Evolutionary conservation across 2,113 vertebrate species (phyloP), one percentile per base, ranked within the genome.

Genomic region (Tretioscincus oriximinensis): DNA sequence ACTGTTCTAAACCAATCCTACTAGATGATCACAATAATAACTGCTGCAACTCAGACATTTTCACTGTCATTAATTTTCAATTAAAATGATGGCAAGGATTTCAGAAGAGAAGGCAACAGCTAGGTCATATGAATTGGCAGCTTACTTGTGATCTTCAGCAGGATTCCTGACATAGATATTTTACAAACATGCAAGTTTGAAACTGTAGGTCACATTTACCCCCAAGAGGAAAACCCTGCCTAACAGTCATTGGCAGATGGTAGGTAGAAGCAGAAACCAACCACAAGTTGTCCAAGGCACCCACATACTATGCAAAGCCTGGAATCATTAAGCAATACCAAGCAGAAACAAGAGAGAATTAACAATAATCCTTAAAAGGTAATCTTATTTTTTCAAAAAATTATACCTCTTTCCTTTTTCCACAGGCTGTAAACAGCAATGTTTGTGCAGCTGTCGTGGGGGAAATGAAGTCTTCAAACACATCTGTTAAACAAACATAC

Each of bases 391-490:
- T n/a, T n/a, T n/a, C n/a, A n/a, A 24, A 58, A 58, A 51, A 58
- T 84, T 94, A 89, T 88, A 98, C 98, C 95, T 99, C 98, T 97
- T 99, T 99, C 87, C 98, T 97, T 94, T 99, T 99, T 95, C 97
- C 99, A 94, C 98, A 99, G 1, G 98, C 97, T 78, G 98, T 99
- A 93, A 99, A 99, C 84, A 99, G 94, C 84, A 99, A 95, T 0
- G 98, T 99, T 92, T 99, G 98, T 80, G 98, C 98, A 87, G 98
- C 98, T 83, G 98, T 99, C 77, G 97, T 99, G 83, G 98, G 98
- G 88, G 98, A 99, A 93, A 99, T 99, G 90, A 99, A 99, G 91
- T 99, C 98, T 95, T 99, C 98, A 89, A 99, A 99, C 11, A 99
- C 98, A 91, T 99, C 98, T 99, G 85, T 85, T 88, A 68, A 88